Conservation (phyloP, 2,888 invertebrate genomes). For the Hoplodrina ambigua region DNA sequence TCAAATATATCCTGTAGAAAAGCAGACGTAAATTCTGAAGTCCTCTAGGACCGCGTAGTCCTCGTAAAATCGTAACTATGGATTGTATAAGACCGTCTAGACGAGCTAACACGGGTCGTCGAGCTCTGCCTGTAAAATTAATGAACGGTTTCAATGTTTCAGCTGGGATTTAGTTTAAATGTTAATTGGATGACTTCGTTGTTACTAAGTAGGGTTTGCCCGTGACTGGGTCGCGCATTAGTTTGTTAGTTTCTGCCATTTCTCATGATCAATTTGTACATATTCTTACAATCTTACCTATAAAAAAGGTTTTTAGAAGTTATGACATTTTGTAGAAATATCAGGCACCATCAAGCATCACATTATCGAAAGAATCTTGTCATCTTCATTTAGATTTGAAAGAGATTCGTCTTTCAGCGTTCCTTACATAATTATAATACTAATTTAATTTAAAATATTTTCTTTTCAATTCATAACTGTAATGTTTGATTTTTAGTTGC, state of each 20-base stretch:
- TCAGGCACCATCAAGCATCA: no score
- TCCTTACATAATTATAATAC: no score
- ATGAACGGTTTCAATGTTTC: slow-evolving; percentile 48
- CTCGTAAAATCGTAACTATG: slow-evolving; percentile 22
- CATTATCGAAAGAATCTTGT: no score
- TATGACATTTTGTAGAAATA: no score
- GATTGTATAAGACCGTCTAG: slow-evolving; percentile 62
- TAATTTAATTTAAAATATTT: no score
- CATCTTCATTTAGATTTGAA: no score
- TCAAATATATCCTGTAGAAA: neutral
- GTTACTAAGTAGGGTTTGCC: neutral
- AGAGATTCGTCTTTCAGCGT: no score
- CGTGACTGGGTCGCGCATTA: slow-evolving; percentile 8
- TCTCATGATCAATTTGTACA: no score
- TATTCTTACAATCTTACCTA: no score
- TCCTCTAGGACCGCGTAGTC: slow-evolving; percentile 12
- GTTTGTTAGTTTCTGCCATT: neutral
- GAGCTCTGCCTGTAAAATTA: slow-evolving; percentile 56
- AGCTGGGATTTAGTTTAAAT: slow-evolving; percentile 31
- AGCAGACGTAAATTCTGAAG: slow-evolving; percentile 18
- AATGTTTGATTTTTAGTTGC: no score
- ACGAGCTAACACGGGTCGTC: slow-evolving; percentile 67
- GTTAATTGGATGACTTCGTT: neutral
- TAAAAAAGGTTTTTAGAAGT: no score
- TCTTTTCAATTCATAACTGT: no score